phyloP scores from a whole-genome alignment of 2,888 invertebrate genomes.

The Automeris io region DNA sequence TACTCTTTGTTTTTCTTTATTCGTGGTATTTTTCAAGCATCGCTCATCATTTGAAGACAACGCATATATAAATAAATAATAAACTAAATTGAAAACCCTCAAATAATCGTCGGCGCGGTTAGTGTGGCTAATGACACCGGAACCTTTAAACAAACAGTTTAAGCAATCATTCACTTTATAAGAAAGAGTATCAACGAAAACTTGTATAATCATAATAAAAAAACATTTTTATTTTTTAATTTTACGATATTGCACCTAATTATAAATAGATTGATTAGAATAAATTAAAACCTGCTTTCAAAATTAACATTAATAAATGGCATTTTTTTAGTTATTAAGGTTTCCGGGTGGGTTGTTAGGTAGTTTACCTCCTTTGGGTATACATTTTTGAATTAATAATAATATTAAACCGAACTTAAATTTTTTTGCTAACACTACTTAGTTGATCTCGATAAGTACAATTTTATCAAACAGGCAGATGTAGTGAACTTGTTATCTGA shows the following conservation, averaged over 20 bases:
- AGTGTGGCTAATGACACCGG: slow-evolving; percentile 63
- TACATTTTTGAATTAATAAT: no score
- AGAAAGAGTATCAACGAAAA: slow-evolving; percentile 1
- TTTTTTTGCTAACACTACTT: slow-evolving; percentile 23
- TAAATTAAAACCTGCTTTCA: no score
- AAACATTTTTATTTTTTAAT: no score
- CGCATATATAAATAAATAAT: slow-evolving; percentile 75
- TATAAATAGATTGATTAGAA: no score
- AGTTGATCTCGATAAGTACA: slow-evolving; percentile 33
- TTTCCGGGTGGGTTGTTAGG: no score
- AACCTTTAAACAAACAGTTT: slow-evolving; percentile 42
- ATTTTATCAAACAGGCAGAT: slow-evolving; percentile 64
- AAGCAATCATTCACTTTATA: slow-evolving; percentile 8
- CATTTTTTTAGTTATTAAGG: no score
- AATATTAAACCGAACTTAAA: no score
- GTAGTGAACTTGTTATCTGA: slow-evolving; percentile 68
- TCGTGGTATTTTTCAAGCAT: slow-evolving; percentile 31
- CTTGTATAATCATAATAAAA: background rate
- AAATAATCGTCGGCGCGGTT: slow-evolving; percentile 45
- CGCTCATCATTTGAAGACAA: slow-evolving; percentile 63
- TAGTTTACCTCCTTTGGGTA: no score
- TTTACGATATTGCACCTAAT: no score
- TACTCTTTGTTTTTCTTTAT: no score
- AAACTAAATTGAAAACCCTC: slow-evolving; percentile 71
- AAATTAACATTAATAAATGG: no score